phyloP scores from a whole-genome alignment of 2,888 invertebrate species.

The Andrena haemorrhoa region DNA sequence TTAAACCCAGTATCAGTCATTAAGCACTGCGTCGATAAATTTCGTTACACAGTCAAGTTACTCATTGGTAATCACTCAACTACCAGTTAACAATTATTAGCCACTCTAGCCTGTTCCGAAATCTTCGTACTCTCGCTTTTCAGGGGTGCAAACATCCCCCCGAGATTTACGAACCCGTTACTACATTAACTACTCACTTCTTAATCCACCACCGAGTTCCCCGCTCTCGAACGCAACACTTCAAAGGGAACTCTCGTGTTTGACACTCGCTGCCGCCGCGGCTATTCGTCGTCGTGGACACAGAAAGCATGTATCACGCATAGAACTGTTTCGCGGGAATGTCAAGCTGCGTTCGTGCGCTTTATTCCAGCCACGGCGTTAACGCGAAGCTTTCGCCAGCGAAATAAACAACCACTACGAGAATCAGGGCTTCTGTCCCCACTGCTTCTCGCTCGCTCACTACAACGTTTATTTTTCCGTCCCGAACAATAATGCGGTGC shows the following conservation, averaged over 20 bases:
- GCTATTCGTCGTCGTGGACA: too few relatives aligned
- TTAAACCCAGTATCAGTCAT: neutral
- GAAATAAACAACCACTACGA: neutral
- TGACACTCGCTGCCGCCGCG: too few relatives aligned
- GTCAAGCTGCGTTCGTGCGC: neutral
- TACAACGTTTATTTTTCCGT: too few relatives aligned
- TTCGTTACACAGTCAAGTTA: neutral
- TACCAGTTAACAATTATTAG: neutral
- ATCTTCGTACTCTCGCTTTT: too few relatives aligned
- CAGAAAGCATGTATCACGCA: too few relatives aligned
- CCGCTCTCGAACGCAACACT: too few relatives aligned
- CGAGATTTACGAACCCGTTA: neutral
- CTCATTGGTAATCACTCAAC: neutral
- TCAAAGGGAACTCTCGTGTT: too few relatives aligned
- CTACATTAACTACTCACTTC: too few relatives aligned
- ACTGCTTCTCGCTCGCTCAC: neutral
- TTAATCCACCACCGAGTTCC: too few relatives aligned
- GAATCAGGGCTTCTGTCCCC: neutral
- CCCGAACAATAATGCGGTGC: neutral
- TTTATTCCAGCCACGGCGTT: neutral
- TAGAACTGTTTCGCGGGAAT: neutral
- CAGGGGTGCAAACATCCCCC: neutral
- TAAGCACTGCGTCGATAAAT: neutral
- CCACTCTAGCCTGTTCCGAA: too few relatives aligned
- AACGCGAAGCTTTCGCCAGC: conserved; percentile 1